A percentile compares a stretch with the other conserved stretches of the same genome.
These are phyloP conservation scores for Nyctalus aviator DNA, from an alignment of 2,797 vertebrate genomes.

Conservation along the genomic window DNA sequence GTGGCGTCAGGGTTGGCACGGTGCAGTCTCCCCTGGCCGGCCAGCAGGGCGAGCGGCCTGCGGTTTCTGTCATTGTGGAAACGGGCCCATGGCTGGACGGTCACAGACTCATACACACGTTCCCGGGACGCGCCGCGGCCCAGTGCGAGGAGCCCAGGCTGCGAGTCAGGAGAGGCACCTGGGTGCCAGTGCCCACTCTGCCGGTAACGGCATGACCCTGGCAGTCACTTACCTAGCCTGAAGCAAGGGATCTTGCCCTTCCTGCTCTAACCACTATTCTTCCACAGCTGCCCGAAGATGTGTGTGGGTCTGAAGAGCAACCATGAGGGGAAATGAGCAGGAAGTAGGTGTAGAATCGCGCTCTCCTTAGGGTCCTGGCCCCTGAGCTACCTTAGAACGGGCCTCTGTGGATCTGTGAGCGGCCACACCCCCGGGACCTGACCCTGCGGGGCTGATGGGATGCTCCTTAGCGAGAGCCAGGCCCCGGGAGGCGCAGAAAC, in stretches of 20 bases:
- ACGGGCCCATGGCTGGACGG: not conserved
- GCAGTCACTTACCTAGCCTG: not conserved
- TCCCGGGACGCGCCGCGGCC: not conserved
- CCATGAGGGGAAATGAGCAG: not conserved
- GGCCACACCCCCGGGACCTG: not conserved
- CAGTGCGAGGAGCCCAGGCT: not conserved
- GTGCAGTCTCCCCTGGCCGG: rapidly evolving
- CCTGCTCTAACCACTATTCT: not conserved
- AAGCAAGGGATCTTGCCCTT: not conserved
- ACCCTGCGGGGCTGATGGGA: not conserved
- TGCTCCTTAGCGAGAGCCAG: not conserved
- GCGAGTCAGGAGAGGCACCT: not conserved
- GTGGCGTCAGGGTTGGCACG: rapidly evolving
- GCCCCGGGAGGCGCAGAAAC: not conserved
- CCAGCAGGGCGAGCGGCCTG: not conserved
- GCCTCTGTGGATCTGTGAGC: not conserved
- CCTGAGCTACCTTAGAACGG: not conserved
- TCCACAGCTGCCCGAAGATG: not conserved
- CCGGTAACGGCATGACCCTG: rapidly evolving
- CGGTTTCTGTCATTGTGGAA: not conserved
- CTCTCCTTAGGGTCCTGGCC: not conserved
- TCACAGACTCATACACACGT: not conserved
- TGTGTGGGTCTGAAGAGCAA: not conserved
- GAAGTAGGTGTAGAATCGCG: not conserved
- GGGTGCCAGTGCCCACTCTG: not conserved